A percentile compares a stretch with the other conserved stretches of the same genome.
These are phyloP conservation scores for Teleopsis dalmanni DNA, from an alignment of 1,140 invertebrate species.

Conservation along the genomic window DNA sequence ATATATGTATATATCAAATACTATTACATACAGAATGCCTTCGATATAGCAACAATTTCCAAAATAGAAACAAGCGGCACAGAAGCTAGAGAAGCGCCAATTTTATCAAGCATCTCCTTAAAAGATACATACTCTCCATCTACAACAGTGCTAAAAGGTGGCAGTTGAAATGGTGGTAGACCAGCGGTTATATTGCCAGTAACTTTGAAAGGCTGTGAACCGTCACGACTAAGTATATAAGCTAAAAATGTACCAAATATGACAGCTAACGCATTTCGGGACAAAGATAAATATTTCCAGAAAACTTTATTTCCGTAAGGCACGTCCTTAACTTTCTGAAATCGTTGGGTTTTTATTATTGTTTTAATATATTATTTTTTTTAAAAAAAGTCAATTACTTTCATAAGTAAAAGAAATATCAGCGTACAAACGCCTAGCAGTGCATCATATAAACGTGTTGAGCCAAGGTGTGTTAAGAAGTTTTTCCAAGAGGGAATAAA, in stretches of 20 bases:
- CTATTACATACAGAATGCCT: slow-evolving; percentile 61
- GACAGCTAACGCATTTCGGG: slow-evolving; percentile 71
- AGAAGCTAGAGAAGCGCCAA: slow-evolving; percentile 58
- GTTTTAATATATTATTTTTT: slow-evolving; percentile 46
- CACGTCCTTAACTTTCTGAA: slow-evolving; percentile 67
- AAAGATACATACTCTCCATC: slow-evolving; percentile 47
- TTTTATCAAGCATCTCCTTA: slow-evolving; percentile 51
- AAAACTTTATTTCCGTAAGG: slow-evolving; percentile 47
- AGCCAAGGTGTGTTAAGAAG: slow-evolving; percentile 46
- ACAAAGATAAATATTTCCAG: slow-evolving; percentile 74
- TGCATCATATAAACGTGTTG: slow-evolving; percentile 49
- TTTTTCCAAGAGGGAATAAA: slow-evolving; percentile 55
- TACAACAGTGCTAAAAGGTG: slow-evolving; percentile 54
- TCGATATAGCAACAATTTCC: slow-evolving; percentile 75
- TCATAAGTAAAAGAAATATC: slow-evolving; percentile 50
- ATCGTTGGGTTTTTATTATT: no score
- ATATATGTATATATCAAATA: neutral
- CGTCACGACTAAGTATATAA: slow-evolving; percentile 49
- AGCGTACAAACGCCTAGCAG: slow-evolving; percentile 53
- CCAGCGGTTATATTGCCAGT: slow-evolving; percentile 57
- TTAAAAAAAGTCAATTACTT: slow-evolving; percentile 57
- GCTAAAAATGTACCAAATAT: slow-evolving; percentile 62
- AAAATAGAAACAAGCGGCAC: slow-evolving; percentile 70
- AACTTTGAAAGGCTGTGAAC: slow-evolving; percentile 53
- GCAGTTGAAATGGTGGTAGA: slow-evolving; percentile 53